Evolutionary conservation across 1,140 invertebrate genomes (phyloP).

Genomic region (Brachionus koreanus): DNA sequence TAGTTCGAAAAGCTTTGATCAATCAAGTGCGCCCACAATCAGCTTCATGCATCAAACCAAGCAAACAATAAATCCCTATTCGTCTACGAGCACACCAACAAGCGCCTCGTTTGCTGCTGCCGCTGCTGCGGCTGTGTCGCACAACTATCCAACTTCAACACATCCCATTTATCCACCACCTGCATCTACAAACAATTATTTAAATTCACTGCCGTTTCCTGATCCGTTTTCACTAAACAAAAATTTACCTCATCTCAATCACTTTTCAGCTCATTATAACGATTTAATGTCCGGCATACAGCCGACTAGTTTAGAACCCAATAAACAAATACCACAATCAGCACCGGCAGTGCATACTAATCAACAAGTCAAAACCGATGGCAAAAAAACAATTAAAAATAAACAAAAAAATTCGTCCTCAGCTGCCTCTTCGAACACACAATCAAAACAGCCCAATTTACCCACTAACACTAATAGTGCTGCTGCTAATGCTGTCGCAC

Average conservation of each 20-base stretch:
- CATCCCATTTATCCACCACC: neutral
- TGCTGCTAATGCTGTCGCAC: neutral
- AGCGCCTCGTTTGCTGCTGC: neutral
- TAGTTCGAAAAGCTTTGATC: constrained; percentile 20
- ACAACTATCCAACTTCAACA: neutral
- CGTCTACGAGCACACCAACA: neutral
- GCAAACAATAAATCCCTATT: neutral
- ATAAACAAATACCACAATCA: neutral
- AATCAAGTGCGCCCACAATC: neutral
- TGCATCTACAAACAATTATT: neutral
- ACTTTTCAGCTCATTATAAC: neutral
- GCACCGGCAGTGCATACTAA: neutral
- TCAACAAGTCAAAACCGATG: neutral
- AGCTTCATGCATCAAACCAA: constrained; percentile 14
- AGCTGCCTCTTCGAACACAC: neutral
- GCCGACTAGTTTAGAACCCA: neutral
- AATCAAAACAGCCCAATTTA: neutral
- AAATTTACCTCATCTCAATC: constrained; percentile 16
- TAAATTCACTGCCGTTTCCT: neutral
- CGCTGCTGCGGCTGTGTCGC: neutral
- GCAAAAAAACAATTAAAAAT: neutral
- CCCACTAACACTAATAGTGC: neutral
- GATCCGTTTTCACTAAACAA: neutral
- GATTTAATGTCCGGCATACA: neutral
- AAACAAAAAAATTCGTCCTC: neutral